Conservation (phyloP, 1,140 invertebrate genomes). For the Drosophila albomicans region DNA sequence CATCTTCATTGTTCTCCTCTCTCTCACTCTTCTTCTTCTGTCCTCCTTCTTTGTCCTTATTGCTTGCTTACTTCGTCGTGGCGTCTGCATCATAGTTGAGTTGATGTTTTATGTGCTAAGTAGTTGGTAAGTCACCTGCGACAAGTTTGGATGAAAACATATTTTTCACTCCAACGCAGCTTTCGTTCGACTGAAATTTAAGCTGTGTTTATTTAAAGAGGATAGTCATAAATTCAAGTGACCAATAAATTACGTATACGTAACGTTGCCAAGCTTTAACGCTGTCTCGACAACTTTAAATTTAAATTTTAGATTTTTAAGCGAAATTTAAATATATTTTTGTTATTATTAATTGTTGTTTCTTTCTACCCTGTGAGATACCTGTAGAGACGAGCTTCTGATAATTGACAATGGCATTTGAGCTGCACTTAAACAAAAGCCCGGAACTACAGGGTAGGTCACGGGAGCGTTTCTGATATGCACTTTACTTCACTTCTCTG, state of each 20-base stretch:
- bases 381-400: slow-evolving; percentile 99
- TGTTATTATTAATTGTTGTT: slow-evolving; percentile 49
- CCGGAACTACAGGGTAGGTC: slow-evolving; percentile 99
- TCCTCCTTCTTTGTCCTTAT: not conserved
- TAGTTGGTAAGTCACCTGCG: slow-evolving; percentile 63
- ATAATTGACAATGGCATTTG: slow-evolving; percentile 87
- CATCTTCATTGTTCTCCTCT: not conserved
- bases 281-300: too few relatives aligned
- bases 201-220: slow-evolving; percentile 1
- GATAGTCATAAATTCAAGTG: slow-evolving; percentile 1
- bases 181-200: slow-evolving; percentile 11
- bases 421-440: slow-evolving; percentile 96
- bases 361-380: slow-evolving; percentile 93
- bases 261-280: not conserved
- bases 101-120: slow-evolving; percentile 61
- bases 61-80: slow-evolving; percentile 5
- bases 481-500: not conserved
- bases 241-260: slow-evolving; percentile 2
- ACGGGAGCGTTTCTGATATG: slow-evolving; percentile 90
- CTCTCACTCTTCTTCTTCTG: too few relatives aligned
- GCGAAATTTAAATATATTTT: not conserved
- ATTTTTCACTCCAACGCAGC: slow-evolving; percentile 18
- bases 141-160: slow-evolving; percentile 51
- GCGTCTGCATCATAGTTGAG: slow-evolving; percentile 44
- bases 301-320: not conserved